Evolutionary conservation across 1,140 invertebrate species (phyloP), one percentile per base, ranked within the genome.

Genomic region (Euwallacea fornicatus): DNA sequence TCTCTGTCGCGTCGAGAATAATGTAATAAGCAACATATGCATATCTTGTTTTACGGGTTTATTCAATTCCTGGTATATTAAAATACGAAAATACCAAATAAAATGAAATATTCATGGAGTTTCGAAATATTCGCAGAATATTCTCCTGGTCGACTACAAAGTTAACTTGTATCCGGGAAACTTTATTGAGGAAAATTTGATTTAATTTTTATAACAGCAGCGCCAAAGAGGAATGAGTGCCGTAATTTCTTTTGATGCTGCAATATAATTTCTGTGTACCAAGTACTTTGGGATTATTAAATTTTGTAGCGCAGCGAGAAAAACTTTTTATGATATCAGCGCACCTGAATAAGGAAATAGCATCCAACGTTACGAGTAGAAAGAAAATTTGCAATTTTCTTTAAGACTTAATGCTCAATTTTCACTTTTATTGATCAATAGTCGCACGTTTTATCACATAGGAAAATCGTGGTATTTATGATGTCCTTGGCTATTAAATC

Each of bases 161-260:
- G 77, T 76, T 77, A 78, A 79, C 78, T 79, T 80, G 78, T 80
- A 79, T 80, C 77, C 79, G 79, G 76, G 78, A 80, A 80, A 80
- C 78, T 80, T 80, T 80, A 80, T 80, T 80, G 79, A 73, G 66
- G 79, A 77, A 78, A 79, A 80, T 80, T 80, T 80, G 79, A 80
- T 80, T 80, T 79, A 78, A 80, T 80, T 80, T 79, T 78, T 79
- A 79, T 78, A 80, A 78, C 77, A 78, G 77, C 78, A 77, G 77
- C 78, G 73, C 74, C 78, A 78, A 79, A 79, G 77, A 77, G 77
- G 75, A 78, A 80, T 78, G 79, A 80, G 78, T 80, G 79, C 76
- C 76, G 79, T 80, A 80, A 80, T 80, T 80, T 79, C 78, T 79
- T 80, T 80, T 80, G 79, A 80, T 77, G 79, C 77, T 76, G 76